Conservation (phyloP, 92 coral and sea anemone species). For the Umimayanthus kanabou region DNA sequence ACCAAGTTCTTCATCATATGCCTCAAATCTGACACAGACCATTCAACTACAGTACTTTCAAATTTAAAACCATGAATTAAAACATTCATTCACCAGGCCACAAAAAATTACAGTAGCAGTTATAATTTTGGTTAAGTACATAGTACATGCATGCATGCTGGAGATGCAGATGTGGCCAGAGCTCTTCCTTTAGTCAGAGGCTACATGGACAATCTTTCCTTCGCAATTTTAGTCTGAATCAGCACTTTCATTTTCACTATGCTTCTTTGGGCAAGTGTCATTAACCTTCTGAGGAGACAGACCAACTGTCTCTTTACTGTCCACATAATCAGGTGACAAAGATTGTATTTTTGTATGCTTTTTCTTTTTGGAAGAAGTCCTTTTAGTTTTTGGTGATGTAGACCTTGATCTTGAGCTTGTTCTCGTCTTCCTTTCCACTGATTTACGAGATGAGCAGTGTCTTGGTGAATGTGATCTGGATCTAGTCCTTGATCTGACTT, state of each 20-base stretch:
- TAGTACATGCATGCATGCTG: no score
- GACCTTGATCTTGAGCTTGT: conserved; percentile 17
- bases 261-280: background rate
- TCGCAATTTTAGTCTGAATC: conserved; percentile 14
- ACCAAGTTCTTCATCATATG: no score
- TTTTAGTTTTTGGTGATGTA: conserved; percentile 14
- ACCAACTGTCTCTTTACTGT: background rate
- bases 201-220: background rate
- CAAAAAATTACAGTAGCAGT: no score
- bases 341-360: background rate
- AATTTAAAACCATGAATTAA: no score
- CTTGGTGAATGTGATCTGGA: conserved; percentile 46
- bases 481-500: conserved; percentile 18
- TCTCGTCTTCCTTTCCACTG: background rate
- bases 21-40: no score
- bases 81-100: no score
- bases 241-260: conserved; percentile 18
- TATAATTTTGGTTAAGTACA: no score
- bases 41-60: no score
- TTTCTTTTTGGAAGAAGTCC: conserved; percentile 3
- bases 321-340: background rate
- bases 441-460: background rate
- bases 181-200: background rate
- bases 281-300: background rate
- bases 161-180: background rate